Percentiles rank a stretch among this genome's conserved stretches.
phyloP scores from a whole-genome alignment of 2,888 invertebrate genomes.

The Sialis fuliginosa region DNA sequence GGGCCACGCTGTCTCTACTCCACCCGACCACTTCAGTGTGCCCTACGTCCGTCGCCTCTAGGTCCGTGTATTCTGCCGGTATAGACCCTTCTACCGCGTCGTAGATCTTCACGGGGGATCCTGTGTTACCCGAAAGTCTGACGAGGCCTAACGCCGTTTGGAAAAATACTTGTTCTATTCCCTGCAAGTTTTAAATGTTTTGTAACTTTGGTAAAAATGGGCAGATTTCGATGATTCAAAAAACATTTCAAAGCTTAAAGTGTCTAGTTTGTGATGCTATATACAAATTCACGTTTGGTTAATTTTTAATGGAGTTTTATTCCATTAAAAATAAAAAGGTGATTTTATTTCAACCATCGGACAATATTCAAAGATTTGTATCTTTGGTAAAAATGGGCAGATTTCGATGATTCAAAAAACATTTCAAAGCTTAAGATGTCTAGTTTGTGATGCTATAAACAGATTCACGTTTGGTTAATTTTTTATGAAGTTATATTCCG shows the following conservation, averaged over 20 bases:
- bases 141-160: constrained; percentile 44
- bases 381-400: not conserved
- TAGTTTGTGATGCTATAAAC: too few relatives aligned
- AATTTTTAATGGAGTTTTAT: too few relatives aligned
- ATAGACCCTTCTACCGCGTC: constrained; percentile 25
- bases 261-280: too few relatives aligned
- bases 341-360: constrained; percentile 47
- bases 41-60: constrained; percentile 39
- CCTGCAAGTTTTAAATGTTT: constrained; percentile 24
- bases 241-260: too few relatives aligned
- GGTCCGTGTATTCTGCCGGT: constrained; percentile 35
- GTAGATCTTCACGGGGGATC: constrained; percentile 38
- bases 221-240: not conserved
- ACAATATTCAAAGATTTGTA: constrained; percentile 5
- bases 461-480: too few relatives aligned
- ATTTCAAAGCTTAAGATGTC: too few relatives aligned
- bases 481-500: too few relatives aligned
- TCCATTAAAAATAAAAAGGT: too few relatives aligned
- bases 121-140: constrained; percentile 30
- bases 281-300: too few relatives aligned
- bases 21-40: constrained; percentile 44
- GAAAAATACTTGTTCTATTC: constrained; percentile 56
- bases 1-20: constrained; percentile 46
- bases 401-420: not conserved
- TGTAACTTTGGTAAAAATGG: not conserved